Percentiles rank a stretch among this genome's conserved stretches.
Conservation (phyloP, 2,113 vertebrate genomes). For the Empidonax alnorum region DNA sequence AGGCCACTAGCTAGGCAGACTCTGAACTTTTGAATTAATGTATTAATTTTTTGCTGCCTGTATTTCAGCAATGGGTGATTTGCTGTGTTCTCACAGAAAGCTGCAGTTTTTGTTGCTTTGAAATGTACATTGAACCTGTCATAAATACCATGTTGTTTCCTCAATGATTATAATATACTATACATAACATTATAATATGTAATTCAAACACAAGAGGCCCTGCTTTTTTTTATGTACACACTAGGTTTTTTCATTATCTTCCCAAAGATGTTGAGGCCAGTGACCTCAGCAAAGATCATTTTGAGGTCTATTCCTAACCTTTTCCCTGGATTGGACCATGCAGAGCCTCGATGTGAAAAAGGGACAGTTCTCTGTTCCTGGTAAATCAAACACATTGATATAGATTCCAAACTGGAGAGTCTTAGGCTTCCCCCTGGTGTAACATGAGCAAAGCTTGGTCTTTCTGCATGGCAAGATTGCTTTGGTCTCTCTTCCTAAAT, state of each 20-base stretch:
- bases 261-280: not conserved
- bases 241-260: not conserved
- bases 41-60: not conserved
- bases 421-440: not conserved
- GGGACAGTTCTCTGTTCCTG: not conserved
- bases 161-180: not conserved
- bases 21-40: not conserved
- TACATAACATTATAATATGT: not conserved
- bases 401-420: not conserved
- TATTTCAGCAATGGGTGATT: not conserved
- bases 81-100: not conserved
- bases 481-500: not conserved
- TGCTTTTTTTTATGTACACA: not conserved
- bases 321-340: not conserved
- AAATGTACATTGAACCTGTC: not conserved
- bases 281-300: not conserved
- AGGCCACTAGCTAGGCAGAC: not conserved
- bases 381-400: not conserved
- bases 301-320: not conserved
- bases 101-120: not conserved
- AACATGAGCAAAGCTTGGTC: not conserved
- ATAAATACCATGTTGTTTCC: not conserved
- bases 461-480: not conserved
- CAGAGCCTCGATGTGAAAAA: not conserved
- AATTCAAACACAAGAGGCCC: not conserved